phyloP scores from a whole-genome alignment of 2,888 invertebrate species.

The Thumatha senex region DNA sequence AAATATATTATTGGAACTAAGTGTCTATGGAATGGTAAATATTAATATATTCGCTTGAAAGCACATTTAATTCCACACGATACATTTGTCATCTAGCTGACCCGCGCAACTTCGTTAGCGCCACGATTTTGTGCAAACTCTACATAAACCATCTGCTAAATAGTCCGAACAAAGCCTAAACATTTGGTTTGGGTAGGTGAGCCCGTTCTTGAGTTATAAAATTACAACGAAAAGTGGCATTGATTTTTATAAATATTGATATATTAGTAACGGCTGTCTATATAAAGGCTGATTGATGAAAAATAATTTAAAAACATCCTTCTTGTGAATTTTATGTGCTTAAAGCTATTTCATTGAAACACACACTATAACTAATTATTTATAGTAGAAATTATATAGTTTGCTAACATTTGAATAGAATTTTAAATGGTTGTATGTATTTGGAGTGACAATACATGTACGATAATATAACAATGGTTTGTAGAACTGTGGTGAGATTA shows the following conservation, averaged over 20 bases:
- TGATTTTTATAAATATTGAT: too few species aligned
- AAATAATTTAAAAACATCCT: neutral
- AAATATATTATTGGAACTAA: neutral
- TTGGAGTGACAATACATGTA: neutral
- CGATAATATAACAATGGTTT: constrained; percentile 1
- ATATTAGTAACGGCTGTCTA: neutral
- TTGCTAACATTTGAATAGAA: neutral
- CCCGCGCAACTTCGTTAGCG: too few species aligned
- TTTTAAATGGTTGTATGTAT: neutral
- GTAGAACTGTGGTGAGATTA: constrained; percentile 84
- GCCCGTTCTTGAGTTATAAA: too few species aligned
- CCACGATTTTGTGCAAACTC: too few species aligned
- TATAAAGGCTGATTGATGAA: neutral
- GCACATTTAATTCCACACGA: constrained; percentile 6
- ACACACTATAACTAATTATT: neutral
- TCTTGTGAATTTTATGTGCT: constrained; percentile 12
- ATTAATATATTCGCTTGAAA: neutral
- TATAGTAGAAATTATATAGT: neutral
- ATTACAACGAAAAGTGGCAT: too few species aligned
- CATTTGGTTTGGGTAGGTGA: too few species aligned
- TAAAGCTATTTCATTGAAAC: neutral
- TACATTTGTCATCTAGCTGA: too few species aligned
- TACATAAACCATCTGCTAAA: too few species aligned
- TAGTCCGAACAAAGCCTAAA: too few species aligned
- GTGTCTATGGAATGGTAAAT: neutral